A percentile compares a stretch with the other conserved stretches of the same genome.
Conservation (phyloP, 1,140 invertebrate species). For the Drosophila grimshawi region DNA sequence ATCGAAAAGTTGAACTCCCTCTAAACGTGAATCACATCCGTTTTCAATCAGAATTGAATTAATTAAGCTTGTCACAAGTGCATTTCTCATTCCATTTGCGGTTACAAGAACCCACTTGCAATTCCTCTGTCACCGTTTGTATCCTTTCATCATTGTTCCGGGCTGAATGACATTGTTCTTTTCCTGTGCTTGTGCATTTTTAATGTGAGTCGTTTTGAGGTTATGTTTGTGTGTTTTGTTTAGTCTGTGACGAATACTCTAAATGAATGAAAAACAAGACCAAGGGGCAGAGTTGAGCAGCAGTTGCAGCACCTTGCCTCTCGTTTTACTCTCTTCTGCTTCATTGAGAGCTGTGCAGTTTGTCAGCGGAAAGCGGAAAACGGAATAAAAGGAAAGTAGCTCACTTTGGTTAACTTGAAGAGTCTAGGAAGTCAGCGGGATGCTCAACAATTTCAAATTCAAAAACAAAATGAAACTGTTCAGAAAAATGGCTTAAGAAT, state of each 20-base stretch:
- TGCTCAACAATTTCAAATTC: constrained; percentile 63
- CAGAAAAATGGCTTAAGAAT: constrained; percentile 86
- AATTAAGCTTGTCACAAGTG: constrained; percentile 57
- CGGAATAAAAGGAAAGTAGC: constrained; percentile 39
- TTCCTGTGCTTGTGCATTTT: constrained; percentile 67
- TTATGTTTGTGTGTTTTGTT: constrained; percentile 56
- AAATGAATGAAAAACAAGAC: constrained; percentile 32
- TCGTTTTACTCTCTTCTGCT: neutral
- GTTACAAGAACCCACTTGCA: neutral
- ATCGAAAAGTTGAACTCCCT: constrained; percentile 34
- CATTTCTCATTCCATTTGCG: constrained; percentile 22
- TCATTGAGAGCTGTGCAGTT: constrained; percentile 23
- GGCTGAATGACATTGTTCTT: constrained; percentile 57
- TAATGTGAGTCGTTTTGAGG: constrained; percentile 60
- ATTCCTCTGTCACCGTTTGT: constrained; percentile 2
- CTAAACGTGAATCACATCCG: constrained; percentile 21
- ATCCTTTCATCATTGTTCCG: constrained; percentile 15
- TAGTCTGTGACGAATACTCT: constrained; percentile 15
- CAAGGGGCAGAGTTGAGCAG: neutral
- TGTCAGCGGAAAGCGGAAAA: constrained; percentile 30
- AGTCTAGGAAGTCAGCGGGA: constrained; percentile 45
- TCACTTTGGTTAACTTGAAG: constrained; percentile 23
- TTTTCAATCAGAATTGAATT: constrained; percentile 58
- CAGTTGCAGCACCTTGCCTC: constrained; percentile 16
- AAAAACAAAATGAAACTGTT: constrained; percentile 88